Conservation (phyloP, 2,888 invertebrate species). For the Drosophila imparisetae region DNA sequence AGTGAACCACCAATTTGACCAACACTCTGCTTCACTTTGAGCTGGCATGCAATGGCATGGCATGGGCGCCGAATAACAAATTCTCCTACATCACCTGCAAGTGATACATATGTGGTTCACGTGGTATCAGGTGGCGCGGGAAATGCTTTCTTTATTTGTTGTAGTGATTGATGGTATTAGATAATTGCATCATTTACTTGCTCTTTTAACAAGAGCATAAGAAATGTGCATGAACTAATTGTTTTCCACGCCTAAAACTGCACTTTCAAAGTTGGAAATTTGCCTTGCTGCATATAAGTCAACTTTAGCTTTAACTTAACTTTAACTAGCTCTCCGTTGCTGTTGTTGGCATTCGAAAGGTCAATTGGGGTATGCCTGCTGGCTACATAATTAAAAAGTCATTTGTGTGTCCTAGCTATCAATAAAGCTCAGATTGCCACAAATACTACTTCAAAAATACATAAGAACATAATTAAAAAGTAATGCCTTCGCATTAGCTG, state of each 20-base stretch:
- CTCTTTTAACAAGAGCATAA: neutral
- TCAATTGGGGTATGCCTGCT: constrained; percentile 44
- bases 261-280: neutral
- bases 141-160: too few species aligned
- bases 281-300: constrained; percentile 28
- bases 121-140: neutral
- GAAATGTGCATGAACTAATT: neutral
- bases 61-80: too few species aligned
- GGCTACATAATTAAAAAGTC: constrained; percentile 66
- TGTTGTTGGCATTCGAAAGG: constrained; percentile 9
- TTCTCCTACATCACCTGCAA: neutral
- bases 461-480: constrained; percentile 47
- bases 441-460: constrained; percentile 32
- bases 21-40: neutral
- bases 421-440: constrained; percentile 25
- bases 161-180: too few species aligned
- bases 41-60: neutral
- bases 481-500: constrained; percentile 76
- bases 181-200: too few species aligned
- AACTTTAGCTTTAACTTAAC: constrained; percentile 40
- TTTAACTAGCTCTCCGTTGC: neutral
- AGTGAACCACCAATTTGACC: neutral
- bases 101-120: too few species aligned
- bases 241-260: neutral
- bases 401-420: constrained; percentile 54